phyloP scores from a whole-genome alignment of 2,797 vertebrate genomes.

The Spheniscus humboldti region DNA sequence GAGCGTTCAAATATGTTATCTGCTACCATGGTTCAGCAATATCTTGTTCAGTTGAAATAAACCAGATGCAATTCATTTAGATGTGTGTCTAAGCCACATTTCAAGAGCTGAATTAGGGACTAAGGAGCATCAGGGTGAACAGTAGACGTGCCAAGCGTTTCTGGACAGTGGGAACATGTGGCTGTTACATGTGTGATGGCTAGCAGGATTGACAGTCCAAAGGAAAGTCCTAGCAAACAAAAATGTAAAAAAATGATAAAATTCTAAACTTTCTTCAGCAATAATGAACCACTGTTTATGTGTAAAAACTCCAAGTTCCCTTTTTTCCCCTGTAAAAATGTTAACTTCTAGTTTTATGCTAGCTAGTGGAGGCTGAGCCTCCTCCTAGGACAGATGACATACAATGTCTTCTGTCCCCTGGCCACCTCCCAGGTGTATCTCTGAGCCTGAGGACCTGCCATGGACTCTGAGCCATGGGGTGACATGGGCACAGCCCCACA shows the following conservation, averaged over 20 bases:
- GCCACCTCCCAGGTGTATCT: background rate
- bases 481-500: background rate
- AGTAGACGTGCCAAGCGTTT: rapidly evolving
- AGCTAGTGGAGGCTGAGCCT: background rate
- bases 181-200: background rate
- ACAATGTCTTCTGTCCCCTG: no score
- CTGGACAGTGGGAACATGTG: background rate
- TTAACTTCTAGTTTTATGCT: rapidly evolving
- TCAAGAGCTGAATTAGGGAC: background rate
- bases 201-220: background rate
- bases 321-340: background rate
- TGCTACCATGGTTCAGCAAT: background rate
- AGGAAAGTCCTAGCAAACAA: background rate
- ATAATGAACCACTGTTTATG: background rate
- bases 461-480: background rate
- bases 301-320: background rate
- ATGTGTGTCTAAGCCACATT: rapidly evolving
- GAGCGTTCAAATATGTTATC: background rate
- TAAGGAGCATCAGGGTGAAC: background rate
- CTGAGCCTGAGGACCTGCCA: background rate
- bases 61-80: background rate
- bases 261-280: background rate
- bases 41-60: background rate
- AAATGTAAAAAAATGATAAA: background rate
- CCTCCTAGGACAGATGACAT: background rate